Evolutionary conservation across 2,888 invertebrate genomes (phyloP), one percentile per base, ranked within the genome.

Genomic region (Tenthredo amoena): DNA sequence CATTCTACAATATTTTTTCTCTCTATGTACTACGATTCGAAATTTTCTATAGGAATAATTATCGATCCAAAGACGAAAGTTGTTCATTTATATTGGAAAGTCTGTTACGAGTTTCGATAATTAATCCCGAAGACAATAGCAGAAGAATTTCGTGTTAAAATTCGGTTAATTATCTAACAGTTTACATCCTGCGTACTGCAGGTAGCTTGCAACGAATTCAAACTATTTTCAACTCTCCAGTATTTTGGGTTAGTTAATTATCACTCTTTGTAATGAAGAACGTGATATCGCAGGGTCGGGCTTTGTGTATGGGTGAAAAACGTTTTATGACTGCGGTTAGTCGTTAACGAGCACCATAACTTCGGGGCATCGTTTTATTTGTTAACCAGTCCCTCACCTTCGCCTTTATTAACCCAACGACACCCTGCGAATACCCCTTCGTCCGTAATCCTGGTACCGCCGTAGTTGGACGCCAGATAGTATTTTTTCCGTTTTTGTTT

Each of bases 311-410:
- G 21, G 34, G 26, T 65, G 21, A 85, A 85, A 83, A 81, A 26
- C 37, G 72, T 40, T 86, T 89, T 89, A 90, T 37, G 87, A 88
- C 87, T 88, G 90, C 85, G 89, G 89, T 89, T 89, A 68, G 81
- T 87, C 87, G 89, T 86, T 89, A 90, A 90, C 87, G 87, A 89
- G 89, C 68, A 40, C 84, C 77, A 77, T 88, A 87, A 88, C 50
- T 83, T 31, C 21, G 9, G 83, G 83, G 37, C 37, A n/a, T 37
- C 15, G 26, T 81, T 81, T 81, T 81, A 81, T 81, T 79, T 81
- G 81, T 37, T 26, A 62, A 81, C 62, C 58, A 81, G 81, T 81
- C 58, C 81, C 81, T 81, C 62, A 40, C 62, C n/a, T 62, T 81
- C 40, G 21, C 34, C 40, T 81, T 81, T 62, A 37, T 50, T 31